Conservation (phyloP, 2,888 invertebrate genomes). For the Drosophila nr. fundita region DNA sequence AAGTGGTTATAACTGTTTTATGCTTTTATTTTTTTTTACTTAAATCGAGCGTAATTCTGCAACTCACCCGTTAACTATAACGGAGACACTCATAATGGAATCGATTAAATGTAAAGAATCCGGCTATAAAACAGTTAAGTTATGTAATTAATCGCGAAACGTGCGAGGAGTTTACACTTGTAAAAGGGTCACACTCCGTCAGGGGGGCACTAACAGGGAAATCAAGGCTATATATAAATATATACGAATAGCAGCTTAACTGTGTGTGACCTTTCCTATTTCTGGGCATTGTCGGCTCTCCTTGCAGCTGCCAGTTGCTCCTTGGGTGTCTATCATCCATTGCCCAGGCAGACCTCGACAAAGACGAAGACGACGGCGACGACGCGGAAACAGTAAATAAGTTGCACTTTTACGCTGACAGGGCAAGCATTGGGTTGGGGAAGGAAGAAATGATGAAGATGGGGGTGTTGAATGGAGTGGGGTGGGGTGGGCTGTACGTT, state of each 20-base stretch:
- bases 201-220: background rate
- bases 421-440: constrained; percentile 14
- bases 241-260: background rate
- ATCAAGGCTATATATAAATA: background rate
- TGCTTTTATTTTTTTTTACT: background rate
- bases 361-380: constrained; percentile 3
- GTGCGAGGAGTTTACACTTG: background rate
- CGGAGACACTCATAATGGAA: background rate
- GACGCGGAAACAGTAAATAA: constrained; percentile 71
- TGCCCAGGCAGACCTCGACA: constrained; percentile 5
- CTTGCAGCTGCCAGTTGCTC: background rate
- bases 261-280: constrained; percentile 11
- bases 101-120: background rate
- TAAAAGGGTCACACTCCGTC: background rate
- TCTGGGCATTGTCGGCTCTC: constrained; percentile 1
- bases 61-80: background rate
- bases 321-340: constrained; percentile 25
- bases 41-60: background rate
- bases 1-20: background rate
- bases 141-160: background rate
- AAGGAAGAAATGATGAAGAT: background rate
- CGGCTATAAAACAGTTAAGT: background rate
- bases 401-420: constrained; percentile 74
- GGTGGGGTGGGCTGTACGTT: constrained; percentile 3
- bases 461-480: background rate